phyloP scores from a whole-genome alignment of 2,797 vertebrate genomes.

The Poeciliopsis paucimaculata region DNA sequence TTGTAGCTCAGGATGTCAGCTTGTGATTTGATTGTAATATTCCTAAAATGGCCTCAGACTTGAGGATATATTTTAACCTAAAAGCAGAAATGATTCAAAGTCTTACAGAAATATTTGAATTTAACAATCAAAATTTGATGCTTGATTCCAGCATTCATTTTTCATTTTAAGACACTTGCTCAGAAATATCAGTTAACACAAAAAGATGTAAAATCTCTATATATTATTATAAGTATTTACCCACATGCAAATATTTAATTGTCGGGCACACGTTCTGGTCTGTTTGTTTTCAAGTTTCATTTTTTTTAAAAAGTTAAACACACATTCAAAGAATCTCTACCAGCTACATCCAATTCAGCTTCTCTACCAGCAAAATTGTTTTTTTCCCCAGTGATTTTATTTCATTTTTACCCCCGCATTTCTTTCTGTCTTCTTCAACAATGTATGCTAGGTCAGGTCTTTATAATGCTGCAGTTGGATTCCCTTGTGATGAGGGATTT shows the following conservation, averaged over 20 bases:
- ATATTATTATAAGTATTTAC: not conserved
- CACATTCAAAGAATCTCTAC: not conserved
- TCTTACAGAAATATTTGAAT: not conserved
- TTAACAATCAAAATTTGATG: not conserved
- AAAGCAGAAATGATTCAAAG: not conserved
- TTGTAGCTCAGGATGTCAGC: not conserved
- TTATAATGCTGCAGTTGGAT: not conserved
- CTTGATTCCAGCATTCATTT: not conserved
- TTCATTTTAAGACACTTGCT: not conserved
- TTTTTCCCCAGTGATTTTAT: not conserved
- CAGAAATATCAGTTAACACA: not conserved
- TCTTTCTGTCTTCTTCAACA: not conserved
- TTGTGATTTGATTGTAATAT: not conserved
- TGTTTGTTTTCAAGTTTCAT: not conserved
- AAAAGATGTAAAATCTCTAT: not conserved
- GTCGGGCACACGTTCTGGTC: not conserved
- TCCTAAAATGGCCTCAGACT: not conserved
- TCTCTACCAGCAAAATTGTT: not conserved
- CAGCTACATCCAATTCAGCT: not conserved
- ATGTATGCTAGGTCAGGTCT: not conserved
- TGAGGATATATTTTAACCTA: not conserved
- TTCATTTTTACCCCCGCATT: not conserved
- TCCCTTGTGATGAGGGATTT: constrained; percentile 46
- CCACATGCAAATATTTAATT: not conserved
- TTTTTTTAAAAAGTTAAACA: not conserved